A percentile compares a stretch with the other conserved stretches of the same genome.
These are phyloP conservation scores for Drosophila phalerata DNA, from an alignment of 2,888 invertebrate genomes.

Conservation along the genomic window DNA sequence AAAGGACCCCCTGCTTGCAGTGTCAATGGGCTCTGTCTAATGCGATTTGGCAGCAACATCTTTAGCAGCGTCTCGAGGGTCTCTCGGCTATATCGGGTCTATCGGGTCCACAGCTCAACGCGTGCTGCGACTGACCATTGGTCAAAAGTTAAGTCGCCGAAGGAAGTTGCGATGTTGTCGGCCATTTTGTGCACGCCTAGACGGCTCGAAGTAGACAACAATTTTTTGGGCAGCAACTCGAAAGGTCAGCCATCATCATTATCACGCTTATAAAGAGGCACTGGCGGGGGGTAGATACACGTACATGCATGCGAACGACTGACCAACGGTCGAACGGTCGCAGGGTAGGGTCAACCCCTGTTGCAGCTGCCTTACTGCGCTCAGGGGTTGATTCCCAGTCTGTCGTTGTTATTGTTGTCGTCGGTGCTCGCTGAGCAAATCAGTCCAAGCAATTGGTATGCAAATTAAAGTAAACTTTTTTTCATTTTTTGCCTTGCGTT, in stretches of 20 bases:
- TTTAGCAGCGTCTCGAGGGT: conserved; percentile 45
- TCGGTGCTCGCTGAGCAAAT: conserved; percentile 56
- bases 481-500: conserved; percentile 37
- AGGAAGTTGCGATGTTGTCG: conserved; percentile 25
- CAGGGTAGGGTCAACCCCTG: conserved; percentile 33
- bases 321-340: conserved; percentile 44
- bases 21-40: conserved; percentile 77
- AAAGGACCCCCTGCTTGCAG: conserved; percentile 69
- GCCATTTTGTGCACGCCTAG: conserved; percentile 74
- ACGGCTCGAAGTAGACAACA: conserved; percentile 19
- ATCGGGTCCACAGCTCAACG: conserved; percentile 32
- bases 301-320: conserved; percentile 16
- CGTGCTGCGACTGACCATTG: conserved; percentile 82
- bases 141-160: conserved; percentile 82
- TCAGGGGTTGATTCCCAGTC: conserved; percentile 46
- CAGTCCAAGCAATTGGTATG: conserved; percentile 76
- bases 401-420: conserved; percentile 17
- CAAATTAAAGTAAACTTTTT: conserved; percentile 74
- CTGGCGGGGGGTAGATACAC: conserved; percentile 24
- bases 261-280: conserved; percentile 79
- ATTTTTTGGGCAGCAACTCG: conserved; percentile 26
- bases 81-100: conserved; percentile 12
- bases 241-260: conserved; percentile 84
- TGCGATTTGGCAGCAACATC: conserved; percentile 50
- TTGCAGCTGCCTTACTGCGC: conserved; percentile 58